phyloP scores from a whole-genome alignment of 2,888 invertebrate genomes.

The Caenorhabditis sp. region DNA sequence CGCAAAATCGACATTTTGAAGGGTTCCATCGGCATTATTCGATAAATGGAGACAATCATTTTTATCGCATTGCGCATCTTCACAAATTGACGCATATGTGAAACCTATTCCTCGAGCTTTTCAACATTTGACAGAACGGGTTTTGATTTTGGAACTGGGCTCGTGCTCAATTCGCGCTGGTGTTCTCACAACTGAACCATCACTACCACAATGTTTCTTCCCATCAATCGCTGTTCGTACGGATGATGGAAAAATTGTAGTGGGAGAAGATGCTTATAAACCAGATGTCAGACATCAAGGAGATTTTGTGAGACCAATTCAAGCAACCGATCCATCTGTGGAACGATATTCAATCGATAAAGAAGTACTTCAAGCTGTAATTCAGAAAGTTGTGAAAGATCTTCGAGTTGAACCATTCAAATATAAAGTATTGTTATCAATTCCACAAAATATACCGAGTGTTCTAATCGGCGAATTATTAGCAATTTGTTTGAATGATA shows the following conservation, averaged over 20 bases:
- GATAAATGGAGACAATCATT: slow-evolving; percentile 74
- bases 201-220: slow-evolving; percentile 76
- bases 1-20: slow-evolving; percentile 15
- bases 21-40: slow-evolving; percentile 63
- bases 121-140: slow-evolving; percentile 60
- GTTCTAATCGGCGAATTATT: slow-evolving; percentile 71
- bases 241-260: slow-evolving; percentile 54
- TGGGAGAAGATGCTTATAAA: slow-evolving; percentile 61
- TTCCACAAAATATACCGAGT: slow-evolving; percentile 66
- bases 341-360: slow-evolving; percentile 73
- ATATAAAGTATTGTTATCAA: slow-evolving; percentile 72
- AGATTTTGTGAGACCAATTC: slow-evolving; percentile 72
- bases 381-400: slow-evolving; percentile 74
- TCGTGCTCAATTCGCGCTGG: slow-evolving; percentile 76
- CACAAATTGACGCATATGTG: slow-evolving; percentile 73
- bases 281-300: slow-evolving; percentile 70
- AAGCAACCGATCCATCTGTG: slow-evolving; percentile 73
- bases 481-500: slow-evolving; percentile 60
- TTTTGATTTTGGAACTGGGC: slow-evolving; percentile 76
- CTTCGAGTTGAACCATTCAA: slow-evolving; percentile 73
- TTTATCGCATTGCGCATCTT: slow-evolving; percentile 73
- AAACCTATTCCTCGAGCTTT: slow-evolving; percentile 72
- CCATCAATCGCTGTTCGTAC: slow-evolving; percentile 72
- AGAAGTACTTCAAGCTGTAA: slow-evolving; percentile 73
- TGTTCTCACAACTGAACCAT: slow-evolving; percentile 71